These are phyloP conservation scores for Parasteatoda tepidariorum DNA, from an alignment of 1,140 invertebrate genomes.

Conservation along the genomic window DNA sequence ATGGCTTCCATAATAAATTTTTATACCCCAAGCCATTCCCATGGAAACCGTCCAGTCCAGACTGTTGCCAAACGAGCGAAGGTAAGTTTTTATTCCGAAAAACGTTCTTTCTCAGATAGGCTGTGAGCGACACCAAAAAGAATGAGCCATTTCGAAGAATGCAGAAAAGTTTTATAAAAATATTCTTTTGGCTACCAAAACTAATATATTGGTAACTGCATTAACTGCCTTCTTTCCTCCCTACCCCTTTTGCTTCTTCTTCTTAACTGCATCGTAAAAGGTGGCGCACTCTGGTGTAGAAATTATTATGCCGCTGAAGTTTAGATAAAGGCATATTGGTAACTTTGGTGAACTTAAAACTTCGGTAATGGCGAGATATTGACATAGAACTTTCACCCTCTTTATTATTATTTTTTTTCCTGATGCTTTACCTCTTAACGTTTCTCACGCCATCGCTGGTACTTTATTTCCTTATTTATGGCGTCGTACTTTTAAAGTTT, in stretches of 20 bases:
- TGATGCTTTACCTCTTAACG: neutral
- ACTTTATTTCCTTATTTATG: conserved; percentile 50
- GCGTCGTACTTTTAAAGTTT: conserved; percentile 26
- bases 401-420: neutral
- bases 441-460: neutral
- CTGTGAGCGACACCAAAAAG: neutral
- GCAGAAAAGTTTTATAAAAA: conserved; percentile 40
- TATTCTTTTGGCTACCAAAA: conserved; percentile 18
- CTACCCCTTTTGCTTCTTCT: neutral
- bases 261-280: conserved; percentile 51
- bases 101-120: conserved; percentile 47
- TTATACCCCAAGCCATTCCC: conserved; percentile 21
- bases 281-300: conserved; percentile 30
- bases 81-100: conserved; percentile 11
- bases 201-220: conserved; percentile 48
- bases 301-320: conserved; percentile 38
- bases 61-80: conserved; percentile 7
- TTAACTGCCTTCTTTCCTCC: neutral
- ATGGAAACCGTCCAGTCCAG: conserved; percentile 1
- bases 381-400: conserved; percentile 2
- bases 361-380: conserved; percentile 55
- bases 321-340: conserved; percentile 48
- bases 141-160: conserved; percentile 3
- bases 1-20: conserved; percentile 36
- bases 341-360: conserved; percentile 53